Conservation (phyloP, 2,888 invertebrate genomes). For the Ommatoiulus sabulosus region DNA sequence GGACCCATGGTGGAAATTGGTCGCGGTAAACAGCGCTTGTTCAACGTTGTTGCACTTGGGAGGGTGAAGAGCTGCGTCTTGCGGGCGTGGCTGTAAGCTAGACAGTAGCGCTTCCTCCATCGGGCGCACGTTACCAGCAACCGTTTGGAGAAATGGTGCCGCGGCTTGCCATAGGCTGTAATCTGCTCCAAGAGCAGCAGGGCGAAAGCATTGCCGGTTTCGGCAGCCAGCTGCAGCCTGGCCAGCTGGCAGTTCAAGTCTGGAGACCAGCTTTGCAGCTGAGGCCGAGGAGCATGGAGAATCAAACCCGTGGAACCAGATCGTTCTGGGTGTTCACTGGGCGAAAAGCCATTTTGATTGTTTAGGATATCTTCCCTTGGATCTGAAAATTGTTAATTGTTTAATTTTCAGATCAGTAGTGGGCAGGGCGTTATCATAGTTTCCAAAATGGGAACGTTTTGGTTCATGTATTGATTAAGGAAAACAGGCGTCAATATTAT, state of each 20-base stretch:
- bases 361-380: background rate
- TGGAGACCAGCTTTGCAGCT: background rate
- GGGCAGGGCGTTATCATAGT: background rate
- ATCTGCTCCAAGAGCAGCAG: slow-evolving; percentile 10
- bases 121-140: background rate
- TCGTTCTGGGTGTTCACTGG: background rate
- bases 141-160: background rate
- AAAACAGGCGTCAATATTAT: too few relatives aligned
- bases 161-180: background rate
- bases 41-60: background rate
- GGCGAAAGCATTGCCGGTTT: background rate
- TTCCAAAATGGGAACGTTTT: background rate
- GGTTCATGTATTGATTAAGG: background rate
- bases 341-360: background rate
- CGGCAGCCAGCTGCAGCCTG: background rate
- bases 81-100: background rate
- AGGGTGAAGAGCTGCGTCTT: background rate
- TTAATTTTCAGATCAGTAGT: background rate
- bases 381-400: background rate
- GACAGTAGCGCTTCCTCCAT: background rate
- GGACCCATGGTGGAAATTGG: background rate
- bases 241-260: background rate
- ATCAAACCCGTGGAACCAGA: background rate
- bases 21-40: background rate
- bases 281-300: background rate